Conservation (phyloP, 2,888 invertebrate species). For the Heliconius erato region DNA sequence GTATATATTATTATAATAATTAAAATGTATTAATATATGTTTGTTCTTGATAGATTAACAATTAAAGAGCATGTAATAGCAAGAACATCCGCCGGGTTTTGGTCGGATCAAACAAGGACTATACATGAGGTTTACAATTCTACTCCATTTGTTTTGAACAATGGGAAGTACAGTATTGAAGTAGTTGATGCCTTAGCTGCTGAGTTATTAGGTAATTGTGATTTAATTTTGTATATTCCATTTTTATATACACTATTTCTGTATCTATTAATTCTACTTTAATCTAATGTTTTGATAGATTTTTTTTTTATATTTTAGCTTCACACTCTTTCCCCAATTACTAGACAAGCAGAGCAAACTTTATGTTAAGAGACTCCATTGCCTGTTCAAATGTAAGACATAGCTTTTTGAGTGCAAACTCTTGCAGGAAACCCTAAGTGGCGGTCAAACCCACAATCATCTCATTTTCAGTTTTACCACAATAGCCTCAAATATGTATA, state of each 20-base stretch:
- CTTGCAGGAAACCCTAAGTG: no score
- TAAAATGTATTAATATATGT: no score
- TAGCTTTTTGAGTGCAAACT: no score
- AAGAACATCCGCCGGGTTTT: constrained; percentile 93
- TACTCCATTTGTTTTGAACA: constrained; percentile 91
- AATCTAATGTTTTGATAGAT: no score
- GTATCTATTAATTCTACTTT: no score
- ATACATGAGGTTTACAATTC: constrained; percentile 92
- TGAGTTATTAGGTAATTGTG: constrained; percentile 85
- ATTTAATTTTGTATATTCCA: background rate
- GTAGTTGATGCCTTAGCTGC: constrained; percentile 91
- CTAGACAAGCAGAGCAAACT: no score
- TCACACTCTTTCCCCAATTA: no score
- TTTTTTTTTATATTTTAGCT: no score
- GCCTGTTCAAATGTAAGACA: no score
- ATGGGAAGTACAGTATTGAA: constrained; percentile 88
- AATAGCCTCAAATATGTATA: background rate
- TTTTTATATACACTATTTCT: background rate
- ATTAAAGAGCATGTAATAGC: constrained; percentile 94
- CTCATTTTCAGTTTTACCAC: background rate
- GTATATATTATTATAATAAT: no score
- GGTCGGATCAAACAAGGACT: constrained; percentile 92
- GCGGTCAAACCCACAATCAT: background rate
- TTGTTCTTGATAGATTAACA: constrained; percentile 80
- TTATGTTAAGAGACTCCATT: no score